Base-by-base conservation (phyloP, 2,888 invertebrate species). In the Scrobipalpa atriplicella region DNA sequence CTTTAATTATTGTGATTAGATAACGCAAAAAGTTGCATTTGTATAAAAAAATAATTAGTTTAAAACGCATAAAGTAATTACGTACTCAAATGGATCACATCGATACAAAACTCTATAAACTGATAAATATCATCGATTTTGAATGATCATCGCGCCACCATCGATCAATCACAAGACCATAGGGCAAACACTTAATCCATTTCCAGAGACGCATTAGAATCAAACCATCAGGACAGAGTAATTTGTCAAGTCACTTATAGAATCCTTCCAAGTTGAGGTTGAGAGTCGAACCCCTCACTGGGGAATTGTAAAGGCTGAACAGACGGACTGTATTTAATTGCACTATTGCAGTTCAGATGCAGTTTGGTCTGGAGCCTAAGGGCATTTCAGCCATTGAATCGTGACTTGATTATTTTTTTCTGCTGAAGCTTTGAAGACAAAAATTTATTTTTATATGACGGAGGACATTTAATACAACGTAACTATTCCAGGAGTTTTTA, bases 251-350 rank as follows among this genome's bases (percentile, higher is more conserved):
- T 52, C 64, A 64, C 39, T 75, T 71, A 71, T 68, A 71, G 76
- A 75, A 77, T 69, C 70, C 72, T 68, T 68, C 71, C 70, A 67
- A 70, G 79, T 77, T 77, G 73, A 69, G 64, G 66, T 69, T 56
- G 73, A 72, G 67, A 69, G 69, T 69, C 65, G 66, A 73, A 70
- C 72, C 75, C 75, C 72, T 68, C 67, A 73, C 73, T 72, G 73
- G 73, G 52, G 52, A 52, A 52, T 52, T 18, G 21, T 21, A 11
- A 68, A 18, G 36, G 52, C 63, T 16, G 41, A 3, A 16, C 16
- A 47, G 16, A 47, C 47, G 47, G 47, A 47, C 47, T 47, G 29
- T 29, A 29, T 29, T 29, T 29, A 29, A 29, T 29, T 29, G 29
- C 29, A 29, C 2, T 29, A 29, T 29, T 29, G 29, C 29, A 29